These are phyloP conservation scores for Spilogale gracilis DNA, from an alignment of 2,113 vertebrate genomes.

Conservation along the genomic window DNA sequence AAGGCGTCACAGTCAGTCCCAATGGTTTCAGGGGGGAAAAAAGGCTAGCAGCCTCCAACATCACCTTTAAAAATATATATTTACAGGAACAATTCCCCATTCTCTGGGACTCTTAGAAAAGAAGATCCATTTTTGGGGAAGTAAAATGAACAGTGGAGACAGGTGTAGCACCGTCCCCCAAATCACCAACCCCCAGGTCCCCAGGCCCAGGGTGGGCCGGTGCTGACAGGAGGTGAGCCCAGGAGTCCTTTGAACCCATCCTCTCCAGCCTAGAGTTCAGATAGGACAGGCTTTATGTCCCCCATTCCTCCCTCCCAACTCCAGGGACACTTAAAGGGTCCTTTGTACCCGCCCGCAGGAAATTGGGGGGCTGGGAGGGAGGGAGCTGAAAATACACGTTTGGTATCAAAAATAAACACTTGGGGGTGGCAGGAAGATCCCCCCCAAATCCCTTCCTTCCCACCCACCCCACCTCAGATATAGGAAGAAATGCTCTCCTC, in stretches of 20 bases:
- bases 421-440: constrained; percentile 74
- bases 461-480: constrained; percentile 76
- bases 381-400: constrained; percentile 80
- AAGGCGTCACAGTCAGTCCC: background rate
- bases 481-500: constrained; percentile 72
- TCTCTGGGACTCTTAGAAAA: constrained; percentile 83
- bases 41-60: constrained; percentile 62
- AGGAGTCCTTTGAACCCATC: constrained; percentile 53
- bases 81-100: constrained; percentile 83
- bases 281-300: constrained; percentile 60
- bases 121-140: constrained; percentile 77
- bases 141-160: constrained; percentile 76
- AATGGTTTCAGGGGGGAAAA: background rate
- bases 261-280: constrained; percentile 57
- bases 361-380: constrained; percentile 81
- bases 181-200: constrained; percentile 72
- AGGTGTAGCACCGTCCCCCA: constrained; percentile 76
- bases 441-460: constrained; percentile 76
- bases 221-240: constrained; percentile 55
- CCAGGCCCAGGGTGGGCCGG: constrained; percentile 27
- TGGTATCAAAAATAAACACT: constrained; percentile 85
- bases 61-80: constrained; percentile 85
- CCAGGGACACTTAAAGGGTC: constrained; percentile 81
- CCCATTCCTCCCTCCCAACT: constrained; percentile 82
- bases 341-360: constrained; percentile 83